Evolutionary conservation across 2,113 vertebrate species (phyloP), one percentile per base, ranked within the genome.

Genomic region (Cyanocitta stelleri): DNA sequence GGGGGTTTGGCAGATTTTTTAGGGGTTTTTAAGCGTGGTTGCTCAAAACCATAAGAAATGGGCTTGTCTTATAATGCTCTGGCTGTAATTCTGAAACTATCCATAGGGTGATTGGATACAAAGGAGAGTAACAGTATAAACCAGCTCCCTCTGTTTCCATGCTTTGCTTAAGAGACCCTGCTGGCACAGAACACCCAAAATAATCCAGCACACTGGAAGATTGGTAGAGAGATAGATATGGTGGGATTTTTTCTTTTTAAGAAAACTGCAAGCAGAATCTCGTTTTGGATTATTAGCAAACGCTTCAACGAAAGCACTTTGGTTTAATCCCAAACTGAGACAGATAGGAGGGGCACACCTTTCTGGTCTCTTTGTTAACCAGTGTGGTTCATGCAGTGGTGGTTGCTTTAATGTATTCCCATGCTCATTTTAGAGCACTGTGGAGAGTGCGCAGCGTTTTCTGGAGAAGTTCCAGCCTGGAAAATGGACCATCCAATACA

Each of bases 381-480:
- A 66, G 15, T 6, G 10, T 27, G 14, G 54, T 64, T 79, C 18
- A 5, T 49, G n/a, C 27, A 83, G 18, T 30, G 13, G 6, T 87
- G 22, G 23, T 84, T 91, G 66, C 52, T 91, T 5, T 78, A 90
- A 87, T 66, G 18, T 29, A 9, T 85, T 43, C 56, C 44, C 83
- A 59, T 62, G 56, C 94, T 72, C 51, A 11, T 91, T 93, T 97
- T 73, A 99, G 99, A 99, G 99, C 95, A 99, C 99, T 3, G 98
- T 99, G 55, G 98, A 99, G 91, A 98, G 99, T 49, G 99, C 99
- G 3, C 98, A 98, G 87, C 98, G 98, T 68, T 99, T 99, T 94
- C 97, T 99, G 87, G 96, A 98, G 89, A 98, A 96, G 81, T 98
- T 98, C 85, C 97, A 98, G 41, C 98, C 98, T 41, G 98, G 99